Conservation (phyloP, 2,888 invertebrate species). For the Drosophila quinaria region DNA sequence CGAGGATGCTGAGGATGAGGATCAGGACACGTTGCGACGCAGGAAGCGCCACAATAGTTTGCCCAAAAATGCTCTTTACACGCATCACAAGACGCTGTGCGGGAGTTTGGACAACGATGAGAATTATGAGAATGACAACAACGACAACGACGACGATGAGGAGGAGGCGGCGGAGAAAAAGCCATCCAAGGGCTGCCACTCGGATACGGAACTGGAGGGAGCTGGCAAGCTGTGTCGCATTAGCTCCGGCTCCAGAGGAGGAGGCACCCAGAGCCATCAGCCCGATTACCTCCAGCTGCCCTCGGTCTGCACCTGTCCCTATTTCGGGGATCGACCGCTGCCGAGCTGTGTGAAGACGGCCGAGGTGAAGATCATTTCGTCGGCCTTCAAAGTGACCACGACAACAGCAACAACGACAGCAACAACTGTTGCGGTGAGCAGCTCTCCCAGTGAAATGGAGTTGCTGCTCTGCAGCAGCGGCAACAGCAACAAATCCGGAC, state of each 20-base stretch:
- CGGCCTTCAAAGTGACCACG: constrained; percentile 72
- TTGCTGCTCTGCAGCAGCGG: constrained; percentile 61
- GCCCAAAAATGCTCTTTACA: constrained; percentile 79
- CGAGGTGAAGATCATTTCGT: constrained; percentile 87
- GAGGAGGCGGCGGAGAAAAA: constrained; percentile 31
- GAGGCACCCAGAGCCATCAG: constrained; percentile 35
- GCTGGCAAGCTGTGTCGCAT: constrained; percentile 46
- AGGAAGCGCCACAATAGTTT: constrained; percentile 83
- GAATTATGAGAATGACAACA: constrained; percentile 22
- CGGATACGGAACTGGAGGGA: constrained; percentile 73
- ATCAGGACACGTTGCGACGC: constrained; percentile 59
- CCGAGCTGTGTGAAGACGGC: constrained; percentile 85
- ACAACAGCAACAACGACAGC: constrained; percentile 84
- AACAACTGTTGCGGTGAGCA: constrained; percentile 61
- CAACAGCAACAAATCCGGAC: constrained; percentile 63
- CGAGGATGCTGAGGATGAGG: constrained; percentile 60
- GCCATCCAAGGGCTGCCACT: constrained; percentile 54
- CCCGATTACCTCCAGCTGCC: constrained; percentile 87
- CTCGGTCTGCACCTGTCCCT: constrained; percentile 93
- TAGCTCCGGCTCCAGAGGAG: constrained; percentile 5
- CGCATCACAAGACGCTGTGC: constrained; percentile 59
- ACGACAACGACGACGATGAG: constrained; percentile 13
- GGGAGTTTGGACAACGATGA: constrained; percentile 49
- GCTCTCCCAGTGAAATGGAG: constrained; percentile 72
- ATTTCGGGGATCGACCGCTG: constrained; percentile 90